Conservation (phyloP, 2,113 vertebrate species). For the Xiphophorus hellerii region DNA sequence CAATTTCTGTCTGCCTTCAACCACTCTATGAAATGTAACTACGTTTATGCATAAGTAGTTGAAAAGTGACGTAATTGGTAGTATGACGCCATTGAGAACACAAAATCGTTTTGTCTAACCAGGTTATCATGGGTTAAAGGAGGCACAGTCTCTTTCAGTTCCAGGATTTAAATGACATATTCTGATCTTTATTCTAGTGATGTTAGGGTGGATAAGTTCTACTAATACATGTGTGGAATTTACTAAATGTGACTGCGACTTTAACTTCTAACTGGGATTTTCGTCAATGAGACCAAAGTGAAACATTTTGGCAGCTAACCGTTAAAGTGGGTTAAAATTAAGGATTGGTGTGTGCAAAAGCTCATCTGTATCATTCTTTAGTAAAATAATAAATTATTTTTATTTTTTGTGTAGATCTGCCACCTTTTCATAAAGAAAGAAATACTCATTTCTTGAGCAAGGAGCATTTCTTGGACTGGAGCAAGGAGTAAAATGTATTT, state of each 20-base stretch:
- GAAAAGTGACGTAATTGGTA: background rate
- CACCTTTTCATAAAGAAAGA: background rate
- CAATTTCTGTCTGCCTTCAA: background rate
- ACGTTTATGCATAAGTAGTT: too few relatives aligned
- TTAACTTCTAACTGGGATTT: background rate
- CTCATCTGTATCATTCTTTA: background rate
- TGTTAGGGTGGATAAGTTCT: too few relatives aligned
- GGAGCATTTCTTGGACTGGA: too few relatives aligned
- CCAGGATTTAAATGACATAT: background rate
- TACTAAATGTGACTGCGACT: background rate
- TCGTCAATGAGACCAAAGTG: background rate
- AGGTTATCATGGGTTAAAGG: background rate
- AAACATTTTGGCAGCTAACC: background rate
- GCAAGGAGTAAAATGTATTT: conserved; percentile 7
- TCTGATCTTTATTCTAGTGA: background rate
- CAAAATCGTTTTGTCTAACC: background rate
- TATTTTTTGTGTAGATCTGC: too few relatives aligned
- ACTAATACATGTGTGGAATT: background rate
- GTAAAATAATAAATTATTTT: background rate
- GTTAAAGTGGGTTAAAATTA: background rate
- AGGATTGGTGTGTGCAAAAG: background rate
- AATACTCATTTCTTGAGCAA: background rate
- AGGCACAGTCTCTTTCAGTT: background rate
- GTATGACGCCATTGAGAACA: background rate
- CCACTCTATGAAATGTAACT: background rate